Evolutionary conservation across 2,888 invertebrate species (phyloP), one percentile per base, ranked within the genome.

Genomic region (Homarus gammarus): DNA sequence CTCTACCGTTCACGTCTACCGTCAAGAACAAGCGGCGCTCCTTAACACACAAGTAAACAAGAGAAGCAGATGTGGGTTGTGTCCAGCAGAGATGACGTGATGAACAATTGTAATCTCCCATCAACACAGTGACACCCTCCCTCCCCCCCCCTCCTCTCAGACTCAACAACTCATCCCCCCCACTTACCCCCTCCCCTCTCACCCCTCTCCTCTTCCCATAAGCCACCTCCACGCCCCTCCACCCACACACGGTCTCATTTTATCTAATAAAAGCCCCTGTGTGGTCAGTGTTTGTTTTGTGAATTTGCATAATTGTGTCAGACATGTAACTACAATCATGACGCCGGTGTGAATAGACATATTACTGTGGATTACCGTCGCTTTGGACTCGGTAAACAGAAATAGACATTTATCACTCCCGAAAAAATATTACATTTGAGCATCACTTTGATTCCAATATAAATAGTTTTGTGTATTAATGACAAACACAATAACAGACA

Each of bases 261-360:
- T 18, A 72, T 73, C 81, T 72, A 77, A 86, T 78, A 78, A 78
- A 79, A 70, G 86, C 70, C 49, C 78, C 68, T 18, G 78, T 40
- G 68, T 70, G 86, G 78, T 79, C 86, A 79, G 78, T 86, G 78
- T 86, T 86, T 86, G 78, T 86, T 64, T 78, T 22, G 64, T n/a
- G 70, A 36, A 78, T 86, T 70, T 68, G 78, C 86, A 86, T 70
- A 77, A 78, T 78, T 78, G 84, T 61, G 84, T 75, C 75, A 6
- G 75, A 61, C 72, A 51, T 75, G 27, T 15, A 33, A 31, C 75
- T 75, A 56, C 75, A 84, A 72, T 84, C 72, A 75, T 84, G 72
- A 40, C 44, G 75, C 40, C 61, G 40, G n/a, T 2, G 51, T 38
- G 61, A 61, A 79, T 64, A n/a, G 33, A 40, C 38, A 64, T 38